Percentiles rank a stretch among this genome's conserved stretches.
Conservation (phyloP, 2,797 vertebrate species). For the Sebastes nivosus region DNA sequence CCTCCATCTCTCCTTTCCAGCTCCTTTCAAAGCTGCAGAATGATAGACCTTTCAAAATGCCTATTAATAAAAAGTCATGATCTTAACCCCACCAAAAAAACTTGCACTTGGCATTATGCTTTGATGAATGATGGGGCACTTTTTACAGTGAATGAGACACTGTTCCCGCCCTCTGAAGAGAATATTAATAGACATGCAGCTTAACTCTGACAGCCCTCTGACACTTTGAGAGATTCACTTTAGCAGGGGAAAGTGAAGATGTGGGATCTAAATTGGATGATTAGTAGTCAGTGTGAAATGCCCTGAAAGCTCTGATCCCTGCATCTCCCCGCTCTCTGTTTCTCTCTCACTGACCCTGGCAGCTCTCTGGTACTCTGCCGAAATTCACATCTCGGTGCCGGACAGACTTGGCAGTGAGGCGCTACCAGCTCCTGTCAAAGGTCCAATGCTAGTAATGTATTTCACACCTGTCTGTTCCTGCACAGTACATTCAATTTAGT, state of each 20-base stretch:
- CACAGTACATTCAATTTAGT: constrained; percentile 4
- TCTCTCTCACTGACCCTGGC: constrained; percentile 39
- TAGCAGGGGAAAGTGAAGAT: constrained; percentile 65
- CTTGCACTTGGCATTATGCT: constrained; percentile 45
- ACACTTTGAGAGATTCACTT: constrained; percentile 73
- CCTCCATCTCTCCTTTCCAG: constrained; percentile 51
- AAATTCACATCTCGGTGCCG: constrained; percentile 3
- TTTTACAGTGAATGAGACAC: constrained; percentile 51
- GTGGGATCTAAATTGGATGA: constrained; percentile 75
- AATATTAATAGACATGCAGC: constrained; percentile 78
- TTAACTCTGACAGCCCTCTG: constrained; percentile 73
- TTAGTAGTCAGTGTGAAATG: constrained; percentile 66
- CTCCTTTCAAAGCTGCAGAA: constrained; percentile 33
- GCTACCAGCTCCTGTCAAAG: constrained; percentile 30
- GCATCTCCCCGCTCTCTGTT: not conserved
- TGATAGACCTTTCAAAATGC: constrained; percentile 58
- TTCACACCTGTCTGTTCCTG: constrained; percentile 5
- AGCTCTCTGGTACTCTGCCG: constrained; percentile 31
- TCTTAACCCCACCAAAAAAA: constrained; percentile 23
- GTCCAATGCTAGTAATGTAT: constrained; percentile 16
- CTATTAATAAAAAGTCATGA: constrained; percentile 63
- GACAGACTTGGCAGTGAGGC: constrained; percentile 24
- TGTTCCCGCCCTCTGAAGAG: constrained; percentile 59
- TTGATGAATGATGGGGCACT: constrained; percentile 61
- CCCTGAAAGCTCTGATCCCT: constrained; percentile 60